Evolutionary conservation across 2,797 vertebrate species (phyloP), one percentile per base, ranked within the genome.

Genomic region (Notolabrus celidotus): DNA sequence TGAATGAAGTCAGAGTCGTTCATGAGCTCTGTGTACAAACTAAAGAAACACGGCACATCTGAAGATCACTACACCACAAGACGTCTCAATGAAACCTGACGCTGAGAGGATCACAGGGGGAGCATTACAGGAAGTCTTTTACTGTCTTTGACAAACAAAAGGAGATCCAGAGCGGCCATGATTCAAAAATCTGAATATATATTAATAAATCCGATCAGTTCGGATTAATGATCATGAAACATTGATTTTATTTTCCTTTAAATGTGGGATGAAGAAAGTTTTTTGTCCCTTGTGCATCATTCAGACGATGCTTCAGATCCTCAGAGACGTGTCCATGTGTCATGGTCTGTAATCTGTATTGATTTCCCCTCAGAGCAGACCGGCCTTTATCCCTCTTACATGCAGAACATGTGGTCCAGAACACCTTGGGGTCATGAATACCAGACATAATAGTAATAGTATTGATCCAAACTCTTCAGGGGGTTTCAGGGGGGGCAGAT

Each of bases 261-360:
- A 38, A 38, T 3, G 4, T 6, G 14, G 7, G 17, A 39, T 0
- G 15, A 1, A 55, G 10, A 41, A 55, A 63, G 67, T 36, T 57
- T 1, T 62, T 31, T 56, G n/a, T n/a, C 77, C 64, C 75, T 7
- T 0, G 67, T 65, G 69, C 51, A 57, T 84, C 53, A 38, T 67
- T 70, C 71, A 70, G 60, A 64, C 64, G 69, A 77, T 0, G 64
- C 55, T 33, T 50, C 34, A 17, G 65, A 69, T 71, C 80, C 74
- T 79, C 49, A 0, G 53, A 3, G 72, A 77, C 15, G 67, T 15
- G 38, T 77, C 63, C 63, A 0, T 16, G 50, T 41, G 46, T 85
- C 83, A 80, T 53, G 62, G 84, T 74, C 74, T 84, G 72, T 82
- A 78, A 85, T 90, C 84, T 67, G 58, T 69, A 92, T 87, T 80